Base-by-base conservation (phyloP, 2,797 vertebrate genomes). In the Taenioides sp. region DNA sequence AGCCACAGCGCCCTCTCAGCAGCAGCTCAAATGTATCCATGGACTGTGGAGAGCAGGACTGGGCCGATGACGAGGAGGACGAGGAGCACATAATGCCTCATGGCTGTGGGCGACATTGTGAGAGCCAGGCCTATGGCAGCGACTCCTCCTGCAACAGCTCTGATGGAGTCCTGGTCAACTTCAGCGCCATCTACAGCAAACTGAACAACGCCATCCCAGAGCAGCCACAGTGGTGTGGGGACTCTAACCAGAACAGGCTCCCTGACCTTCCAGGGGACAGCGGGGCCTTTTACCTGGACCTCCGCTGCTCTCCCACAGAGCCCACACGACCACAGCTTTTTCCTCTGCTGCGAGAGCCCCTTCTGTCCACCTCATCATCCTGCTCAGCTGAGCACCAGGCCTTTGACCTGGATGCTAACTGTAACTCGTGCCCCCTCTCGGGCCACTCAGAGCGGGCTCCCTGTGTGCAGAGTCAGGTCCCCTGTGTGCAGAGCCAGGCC, bases 81-180 rank as follows among this genome's bases (percentile, higher is more conserved):
- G 96, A 96, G 12, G 92, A 93, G 0, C 94, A 95, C 25, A 92
- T 95, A 79, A 91, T 90, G 72, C 92, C 92, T 10, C 93, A 47
- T 47, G 43, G 43, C 43, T 47, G 43, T 47, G 14, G 43, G 43
- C 22, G 54, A 12, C 54, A 23, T 10, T 57, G 54, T 95, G 96
- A 97, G 80, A 94, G 95, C 75, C 95, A 94, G 79, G 95, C 93
- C 71, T 97, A 96, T 1, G 89, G 94, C 82, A 98, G 96, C 7
- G 97, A 99, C 91, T 98, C 96, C 0, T 99, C 97, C 34, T 98
- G 96, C 92, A 98, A 97, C 91, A 98, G 97, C 80, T 99, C 97
- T 0, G 96, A 99, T 0, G 97, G 98, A 0, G 95, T 98, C 34
- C 94, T 99, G 14, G 96, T 99, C 77, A 99, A 96, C 82, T 98